Percentiles rank a stretch among this genome's conserved stretches.
Conservation (phyloP, 2,113 vertebrate genomes). For the Pachyramphus minor region DNA sequence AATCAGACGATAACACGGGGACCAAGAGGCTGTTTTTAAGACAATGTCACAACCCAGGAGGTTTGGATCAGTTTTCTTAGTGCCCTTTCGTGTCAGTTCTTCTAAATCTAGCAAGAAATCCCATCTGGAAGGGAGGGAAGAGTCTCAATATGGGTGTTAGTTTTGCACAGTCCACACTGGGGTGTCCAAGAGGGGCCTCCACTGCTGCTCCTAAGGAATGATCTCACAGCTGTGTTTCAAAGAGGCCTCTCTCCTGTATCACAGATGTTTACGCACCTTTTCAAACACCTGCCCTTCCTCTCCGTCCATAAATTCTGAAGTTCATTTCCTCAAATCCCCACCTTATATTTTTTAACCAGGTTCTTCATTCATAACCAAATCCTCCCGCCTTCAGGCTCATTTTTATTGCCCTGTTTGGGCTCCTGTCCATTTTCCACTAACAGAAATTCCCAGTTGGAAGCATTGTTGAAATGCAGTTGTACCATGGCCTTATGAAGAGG, state of each 20-base stretch:
- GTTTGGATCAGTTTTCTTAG: neutral
- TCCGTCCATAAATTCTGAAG: neutral
- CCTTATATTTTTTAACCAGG: neutral
- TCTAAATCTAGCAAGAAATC: neutral
- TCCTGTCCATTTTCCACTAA: neutral
- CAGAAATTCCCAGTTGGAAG: neutral
- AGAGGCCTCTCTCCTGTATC: neutral
- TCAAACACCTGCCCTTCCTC: neutral
- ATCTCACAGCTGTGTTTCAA: neutral
- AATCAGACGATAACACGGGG: accelerated
- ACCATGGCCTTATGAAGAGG: neutral
- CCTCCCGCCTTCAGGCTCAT: neutral
- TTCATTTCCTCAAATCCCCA: neutral
- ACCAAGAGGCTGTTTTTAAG: neutral
- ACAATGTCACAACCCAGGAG: neutral
- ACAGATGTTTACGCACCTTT: neutral
- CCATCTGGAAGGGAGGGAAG: neutral
- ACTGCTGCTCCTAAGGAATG: neutral
- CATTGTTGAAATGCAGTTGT: neutral
- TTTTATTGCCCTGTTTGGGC: neutral
- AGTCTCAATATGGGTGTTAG: neutral
- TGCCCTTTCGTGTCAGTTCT: neutral
- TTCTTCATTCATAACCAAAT: neutral
- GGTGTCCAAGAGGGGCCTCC: neutral
- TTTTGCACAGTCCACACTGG: neutral